These are phyloP conservation scores for Poeciliopsis gracilis DNA, from an alignment of 2,797 vertebrate genomes.

Conservation along the genomic window DNA sequence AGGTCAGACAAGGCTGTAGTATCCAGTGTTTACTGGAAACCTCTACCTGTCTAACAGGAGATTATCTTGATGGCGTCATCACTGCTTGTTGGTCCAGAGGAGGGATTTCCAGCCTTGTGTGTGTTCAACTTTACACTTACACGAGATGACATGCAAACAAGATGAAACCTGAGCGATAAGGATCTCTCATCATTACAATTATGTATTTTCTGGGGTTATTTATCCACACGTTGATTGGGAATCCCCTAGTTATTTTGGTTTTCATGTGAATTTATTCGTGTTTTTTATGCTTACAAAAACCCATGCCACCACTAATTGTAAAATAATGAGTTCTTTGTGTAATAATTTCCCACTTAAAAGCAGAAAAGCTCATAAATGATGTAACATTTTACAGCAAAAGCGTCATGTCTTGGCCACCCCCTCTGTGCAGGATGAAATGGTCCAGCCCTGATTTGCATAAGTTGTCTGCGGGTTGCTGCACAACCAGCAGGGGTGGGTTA, in stretches of 20 bases:
- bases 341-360: neutral
- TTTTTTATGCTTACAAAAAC: neutral
- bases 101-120: slow-evolving; percentile 29
- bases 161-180: slow-evolving; percentile 11
- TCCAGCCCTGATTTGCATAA: slow-evolving; percentile 95
- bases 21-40: slow-evolving; percentile 69
- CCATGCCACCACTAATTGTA: neutral
- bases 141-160: neutral
- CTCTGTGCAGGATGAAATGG: slow-evolving; percentile 81
- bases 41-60: slow-evolving; percentile 65
- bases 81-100: slow-evolving; percentile 27
- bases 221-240: slow-evolving; percentile 29
- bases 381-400: slow-evolving; percentile 12
- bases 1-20: slow-evolving; percentile 74
- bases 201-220: slow-evolving; percentile 18
- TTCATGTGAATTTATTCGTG: neutral
- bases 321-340: neutral
- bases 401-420: slow-evolving; percentile 61
- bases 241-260: slow-evolving; percentile 43
- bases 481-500: slow-evolving; percentile 82
- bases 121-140: slow-evolving; percentile 28
- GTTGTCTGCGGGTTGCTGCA: slow-evolving; percentile 88
- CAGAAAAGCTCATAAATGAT: slow-evolving; percentile 1
- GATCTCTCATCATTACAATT: neutral
- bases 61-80: slow-evolving; percentile 56